Conservation (phyloP, 2,113 vertebrate species). For the Pelmatolapia mariae region DNA sequence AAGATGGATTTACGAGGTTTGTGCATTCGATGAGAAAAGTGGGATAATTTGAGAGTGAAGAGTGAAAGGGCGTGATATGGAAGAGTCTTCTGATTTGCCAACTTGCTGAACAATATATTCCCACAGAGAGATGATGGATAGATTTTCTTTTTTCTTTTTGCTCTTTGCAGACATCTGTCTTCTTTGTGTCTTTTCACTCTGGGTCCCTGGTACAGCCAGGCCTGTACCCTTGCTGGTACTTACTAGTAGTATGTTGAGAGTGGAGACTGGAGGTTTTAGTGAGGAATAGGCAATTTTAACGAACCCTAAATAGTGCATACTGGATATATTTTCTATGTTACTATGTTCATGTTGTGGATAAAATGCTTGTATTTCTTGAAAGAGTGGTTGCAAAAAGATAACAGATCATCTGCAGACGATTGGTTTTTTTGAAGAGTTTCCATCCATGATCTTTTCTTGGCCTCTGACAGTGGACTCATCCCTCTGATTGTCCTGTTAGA, state of each 20-base stretch:
- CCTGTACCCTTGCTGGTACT: not conserved
- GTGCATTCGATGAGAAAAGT: not conserved
- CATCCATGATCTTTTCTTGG: not conserved
- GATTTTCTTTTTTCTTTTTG: not conserved
- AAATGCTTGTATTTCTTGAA: not conserved
- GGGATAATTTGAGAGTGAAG: not conserved
- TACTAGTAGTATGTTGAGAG: not conserved
- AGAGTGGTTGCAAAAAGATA: not conserved
- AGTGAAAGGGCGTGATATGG: not conserved
- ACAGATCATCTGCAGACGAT: not conserved
- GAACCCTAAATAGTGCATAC: not conserved
- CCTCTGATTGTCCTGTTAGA: not conserved
- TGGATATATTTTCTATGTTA: not conserved
- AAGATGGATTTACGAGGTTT: not conserved
- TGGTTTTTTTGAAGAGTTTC: not conserved
- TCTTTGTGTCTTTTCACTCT: not conserved
- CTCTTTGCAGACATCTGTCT: not conserved
- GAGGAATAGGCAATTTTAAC: not conserved
- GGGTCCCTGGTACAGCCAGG: not conserved
- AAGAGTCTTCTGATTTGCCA: not conserved
- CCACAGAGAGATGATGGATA: not conserved
- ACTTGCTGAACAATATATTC: not conserved
- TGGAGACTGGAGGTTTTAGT: not conserved
- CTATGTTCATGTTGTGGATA: not conserved
- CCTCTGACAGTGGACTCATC: not conserved